Percentiles rank a stretch among this genome's conserved stretches.
These are phyloP conservation scores for Leguminivora glycinivorella DNA, from an alignment of 1,140 invertebrate genomes.

Conservation along the genomic window DNA sequence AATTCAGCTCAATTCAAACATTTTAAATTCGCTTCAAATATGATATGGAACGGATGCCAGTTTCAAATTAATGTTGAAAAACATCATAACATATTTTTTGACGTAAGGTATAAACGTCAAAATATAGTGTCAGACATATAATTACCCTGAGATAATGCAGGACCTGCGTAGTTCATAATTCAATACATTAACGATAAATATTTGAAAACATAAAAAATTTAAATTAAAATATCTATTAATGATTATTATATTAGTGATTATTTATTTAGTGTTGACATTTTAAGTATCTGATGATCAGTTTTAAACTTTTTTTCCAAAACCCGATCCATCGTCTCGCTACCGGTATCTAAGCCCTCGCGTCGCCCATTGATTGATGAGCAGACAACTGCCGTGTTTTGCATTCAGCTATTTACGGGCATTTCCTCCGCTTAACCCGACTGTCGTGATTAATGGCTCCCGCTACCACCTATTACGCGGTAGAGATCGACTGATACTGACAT, in stretches of 20 bases:
- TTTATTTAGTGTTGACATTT: too few species aligned
- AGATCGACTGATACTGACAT: neutral
- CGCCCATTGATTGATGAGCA: conserved; percentile 72
- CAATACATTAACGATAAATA: too few species aligned
- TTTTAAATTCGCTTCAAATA: too few species aligned
- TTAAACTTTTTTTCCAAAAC: neutral
- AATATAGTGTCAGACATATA: too few species aligned
- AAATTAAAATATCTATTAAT: neutral
- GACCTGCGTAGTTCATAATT: too few species aligned
- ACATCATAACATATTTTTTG: too few species aligned
- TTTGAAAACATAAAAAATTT: neutral
- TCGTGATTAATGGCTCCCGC: conserved; percentile 68
- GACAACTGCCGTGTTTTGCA: conserved; percentile 74
- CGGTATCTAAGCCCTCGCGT: conserved; percentile 29
- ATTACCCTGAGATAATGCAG: too few species aligned
- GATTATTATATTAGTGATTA: neutral
- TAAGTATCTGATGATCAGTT: neutral
- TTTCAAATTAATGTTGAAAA: too few species aligned
- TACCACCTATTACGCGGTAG: conserved; percentile 58
- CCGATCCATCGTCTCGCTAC: neutral
- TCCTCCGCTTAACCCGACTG: conserved; percentile 73
- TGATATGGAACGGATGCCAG: too few species aligned
- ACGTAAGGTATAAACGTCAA: too few species aligned
- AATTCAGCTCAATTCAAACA: too few species aligned
- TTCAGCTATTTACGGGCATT: conserved; percentile 76